Conservation (phyloP, 1,140 invertebrate genomes). For the Eubasilissa regina region DNA sequence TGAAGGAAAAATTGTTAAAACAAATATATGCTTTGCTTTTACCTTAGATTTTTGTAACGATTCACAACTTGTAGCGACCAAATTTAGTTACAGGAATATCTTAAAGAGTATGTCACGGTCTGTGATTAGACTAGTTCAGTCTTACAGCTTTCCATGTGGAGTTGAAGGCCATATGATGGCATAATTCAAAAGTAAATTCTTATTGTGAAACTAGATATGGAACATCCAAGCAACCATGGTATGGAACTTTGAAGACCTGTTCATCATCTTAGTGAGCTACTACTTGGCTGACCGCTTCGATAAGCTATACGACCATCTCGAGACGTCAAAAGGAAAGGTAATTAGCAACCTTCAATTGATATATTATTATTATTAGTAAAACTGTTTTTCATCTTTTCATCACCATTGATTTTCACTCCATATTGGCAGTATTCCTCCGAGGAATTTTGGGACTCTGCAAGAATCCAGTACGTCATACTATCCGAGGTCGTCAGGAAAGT, state of each 20-base stretch:
- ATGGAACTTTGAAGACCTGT: constrained; percentile 78
- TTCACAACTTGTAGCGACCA: too few relatives aligned
- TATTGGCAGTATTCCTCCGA: constrained; percentile 68
- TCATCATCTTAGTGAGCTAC: constrained; percentile 76
- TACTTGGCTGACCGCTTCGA: constrained; percentile 74
- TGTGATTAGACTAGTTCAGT: too few relatives aligned
- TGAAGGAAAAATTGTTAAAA: too few relatives aligned
- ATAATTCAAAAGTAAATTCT: too few relatives aligned
- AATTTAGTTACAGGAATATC: too few relatives aligned
- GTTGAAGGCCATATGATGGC: too few relatives aligned
- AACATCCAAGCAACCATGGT: constrained; percentile 72
- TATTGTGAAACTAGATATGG: constrained; percentile 56
- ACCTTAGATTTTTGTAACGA: too few relatives aligned
- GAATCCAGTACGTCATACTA: constrained; percentile 75
- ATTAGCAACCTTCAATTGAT: not conserved
- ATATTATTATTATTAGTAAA: not conserved
- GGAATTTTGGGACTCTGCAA: constrained; percentile 72
- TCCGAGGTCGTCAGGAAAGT: constrained; percentile 73
- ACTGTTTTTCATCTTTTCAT: not conserved
- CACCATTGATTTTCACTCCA: not conserved
- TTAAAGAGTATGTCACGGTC: too few relatives aligned
- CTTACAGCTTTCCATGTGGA: too few relatives aligned
- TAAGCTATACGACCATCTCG: constrained; percentile 72
- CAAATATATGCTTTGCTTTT: too few relatives aligned
- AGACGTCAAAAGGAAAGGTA: constrained; percentile 70